Evolutionary conservation across 1,140 invertebrate species (phyloP).

Genomic region (Octopus sinensis): DNA sequence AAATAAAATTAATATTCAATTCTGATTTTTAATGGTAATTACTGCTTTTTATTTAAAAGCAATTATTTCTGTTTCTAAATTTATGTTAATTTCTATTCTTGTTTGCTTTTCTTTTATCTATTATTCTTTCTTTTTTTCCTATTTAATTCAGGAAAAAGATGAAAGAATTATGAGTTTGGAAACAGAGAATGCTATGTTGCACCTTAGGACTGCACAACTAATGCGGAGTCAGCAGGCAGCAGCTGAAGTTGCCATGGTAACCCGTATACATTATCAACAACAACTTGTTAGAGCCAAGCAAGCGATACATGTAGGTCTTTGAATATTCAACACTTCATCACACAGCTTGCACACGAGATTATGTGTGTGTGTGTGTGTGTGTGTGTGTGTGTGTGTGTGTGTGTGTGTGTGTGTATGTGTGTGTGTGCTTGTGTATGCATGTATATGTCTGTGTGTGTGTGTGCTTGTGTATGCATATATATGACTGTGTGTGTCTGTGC

Average conservation of each 20-base stretch:
- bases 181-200: constrained; percentile 54
- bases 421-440: too few relatives aligned
- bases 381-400: too few relatives aligned
- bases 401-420: too few relatives aligned
- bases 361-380: too few relatives aligned
- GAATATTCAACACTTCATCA: too few relatives aligned
- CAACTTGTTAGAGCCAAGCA: neutral
- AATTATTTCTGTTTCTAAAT: neutral
- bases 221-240: constrained; percentile 35
- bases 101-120: neutral
- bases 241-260: constrained; percentile 25
- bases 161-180: constrained; percentile 46
- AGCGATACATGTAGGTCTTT: too few relatives aligned
- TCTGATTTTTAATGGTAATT: neutral
- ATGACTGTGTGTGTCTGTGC: too few relatives aligned
- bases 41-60: constrained; percentile 1
- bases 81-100: neutral
- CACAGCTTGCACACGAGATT: too few relatives aligned
- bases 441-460: too few relatives aligned
- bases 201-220: constrained; percentile 49
- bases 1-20: too few relatives aligned
- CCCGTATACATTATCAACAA: neutral
- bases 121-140: too few relatives aligned
- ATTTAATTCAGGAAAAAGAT: constrained; percentile 36
- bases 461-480: too few relatives aligned